Conservation (phyloP, 2,113 vertebrate genomes). For the Potamarius usumacintae region DNA sequence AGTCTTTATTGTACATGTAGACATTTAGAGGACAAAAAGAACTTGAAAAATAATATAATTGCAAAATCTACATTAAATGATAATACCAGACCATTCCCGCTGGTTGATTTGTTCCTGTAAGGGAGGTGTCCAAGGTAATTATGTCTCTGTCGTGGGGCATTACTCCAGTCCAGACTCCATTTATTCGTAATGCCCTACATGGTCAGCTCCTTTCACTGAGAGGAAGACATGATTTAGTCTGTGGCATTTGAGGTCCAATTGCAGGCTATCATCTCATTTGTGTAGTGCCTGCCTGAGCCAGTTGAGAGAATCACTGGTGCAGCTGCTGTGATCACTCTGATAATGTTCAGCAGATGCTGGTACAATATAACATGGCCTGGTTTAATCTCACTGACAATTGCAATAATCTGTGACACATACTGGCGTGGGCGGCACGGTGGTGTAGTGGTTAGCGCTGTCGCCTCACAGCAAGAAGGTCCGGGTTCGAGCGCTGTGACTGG, state of each 20-base stretch:
- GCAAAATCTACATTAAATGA: no score
- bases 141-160: not conserved
- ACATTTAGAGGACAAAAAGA: not conserved
- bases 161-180: not conserved
- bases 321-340: not conserved
- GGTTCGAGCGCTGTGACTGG: no score
- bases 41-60: no score
- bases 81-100: not conserved
- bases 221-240: no score
- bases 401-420: no score
- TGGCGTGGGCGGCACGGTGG: no score
- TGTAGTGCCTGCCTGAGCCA: not conserved
- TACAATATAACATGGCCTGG: no score
- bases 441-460: no score
- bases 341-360: no score
- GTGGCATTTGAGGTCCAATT: not conserved
- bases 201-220: not conserved
- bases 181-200: no score
- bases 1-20: not conserved
- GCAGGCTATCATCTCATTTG: not conserved
- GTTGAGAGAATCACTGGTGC: not conserved
- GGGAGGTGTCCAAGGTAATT: not conserved
- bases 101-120: not conserved
- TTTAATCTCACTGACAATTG: no score
- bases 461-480: no score